Conservation (phyloP, 2,113 vertebrate species). For the Tragulus kanchil region DNA sequence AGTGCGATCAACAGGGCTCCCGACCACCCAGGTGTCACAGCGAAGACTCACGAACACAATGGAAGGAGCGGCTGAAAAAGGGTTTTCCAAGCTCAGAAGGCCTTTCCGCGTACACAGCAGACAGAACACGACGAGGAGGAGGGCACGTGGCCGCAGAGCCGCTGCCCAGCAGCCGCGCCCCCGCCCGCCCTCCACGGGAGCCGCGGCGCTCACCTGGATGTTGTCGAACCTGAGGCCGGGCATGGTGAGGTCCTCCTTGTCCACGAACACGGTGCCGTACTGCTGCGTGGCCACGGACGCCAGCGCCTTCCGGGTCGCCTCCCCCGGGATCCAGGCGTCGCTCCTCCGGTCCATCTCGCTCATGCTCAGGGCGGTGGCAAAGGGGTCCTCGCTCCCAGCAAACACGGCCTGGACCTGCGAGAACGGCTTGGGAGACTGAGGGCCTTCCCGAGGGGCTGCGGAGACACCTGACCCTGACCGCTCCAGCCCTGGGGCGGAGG, state of each 20-base stretch:
- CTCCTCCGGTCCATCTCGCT: constrained; percentile 96
- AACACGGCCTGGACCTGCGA: constrained; percentile 96
- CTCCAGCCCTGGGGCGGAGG: constrained; percentile 80
- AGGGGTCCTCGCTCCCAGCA: constrained; percentile 94
- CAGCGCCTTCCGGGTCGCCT: constrained; percentile 92
- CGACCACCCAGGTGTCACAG: not conserved
- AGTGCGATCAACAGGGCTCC: not conserved
- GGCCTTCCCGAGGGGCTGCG: constrained; percentile 75
- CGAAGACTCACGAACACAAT: not conserved
- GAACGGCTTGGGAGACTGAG: constrained; percentile 88
- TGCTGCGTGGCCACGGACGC: constrained; percentile 94
- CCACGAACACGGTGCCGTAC: constrained; percentile 90
- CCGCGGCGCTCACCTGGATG: constrained; percentile 92
- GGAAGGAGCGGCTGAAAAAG: not conserved
- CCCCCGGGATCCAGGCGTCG: constrained; percentile 97
- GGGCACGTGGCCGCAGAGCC: too few species aligned
- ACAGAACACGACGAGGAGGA: not conserved
- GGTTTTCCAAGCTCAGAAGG: not conserved
- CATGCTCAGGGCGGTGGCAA: constrained; percentile 96
- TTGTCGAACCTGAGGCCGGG: constrained; percentile 98
- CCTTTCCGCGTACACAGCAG: rapidly evolving
- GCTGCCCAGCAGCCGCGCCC: too few species aligned
- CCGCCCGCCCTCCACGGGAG: too few species aligned
- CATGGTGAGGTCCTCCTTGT: constrained; percentile 95
- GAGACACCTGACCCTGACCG: constrained; percentile 73